These are phyloP conservation scores for Melitaea cinxia DNA, from an alignment of 1,140 invertebrate genomes.

Conservation along the genomic window DNA sequence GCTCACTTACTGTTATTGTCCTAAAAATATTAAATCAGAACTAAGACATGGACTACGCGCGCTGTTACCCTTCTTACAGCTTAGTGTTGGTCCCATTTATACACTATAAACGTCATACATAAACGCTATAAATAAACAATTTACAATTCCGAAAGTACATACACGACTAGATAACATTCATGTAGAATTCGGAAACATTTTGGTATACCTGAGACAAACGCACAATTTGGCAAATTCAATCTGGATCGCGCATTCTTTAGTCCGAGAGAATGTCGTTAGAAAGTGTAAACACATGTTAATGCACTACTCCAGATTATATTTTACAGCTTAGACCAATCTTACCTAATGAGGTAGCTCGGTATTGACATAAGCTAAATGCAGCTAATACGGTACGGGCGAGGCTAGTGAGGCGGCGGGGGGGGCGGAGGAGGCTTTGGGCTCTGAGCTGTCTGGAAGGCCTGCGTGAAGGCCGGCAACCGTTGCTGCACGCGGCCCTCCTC, in stretches of 20 bases:
- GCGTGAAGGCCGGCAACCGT: constrained; percentile 74
- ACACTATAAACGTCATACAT: constrained; percentile 68
- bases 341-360: constrained; percentile 78
- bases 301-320: constrained; percentile 57
- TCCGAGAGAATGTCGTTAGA: constrained; percentile 26
- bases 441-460: constrained; percentile 77
- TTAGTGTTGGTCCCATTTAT: constrained; percentile 77
- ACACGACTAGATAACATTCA: constrained; percentile 81
- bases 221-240: constrained; percentile 72
- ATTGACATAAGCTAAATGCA: constrained; percentile 70
- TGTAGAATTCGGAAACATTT: constrained; percentile 81
- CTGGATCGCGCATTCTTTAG: constrained; percentile 35
- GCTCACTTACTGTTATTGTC: constrained; percentile 50
- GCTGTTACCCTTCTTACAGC: constrained; percentile 51
- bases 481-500: constrained; percentile 62
- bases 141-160: constrained; percentile 81
- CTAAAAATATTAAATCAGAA: constrained; percentile 47
- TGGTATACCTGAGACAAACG: constrained; percentile 74
- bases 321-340: constrained; percentile 73
- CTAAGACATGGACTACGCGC: constrained; percentile 53
- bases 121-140: constrained; percentile 77
- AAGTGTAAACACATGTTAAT: constrained; percentile 42
- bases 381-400: constrained; percentile 24
- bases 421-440: constrained; percentile 77
- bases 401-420: constrained; percentile 72